phyloP scores from a whole-genome alignment of 2,797 vertebrate species.

The Bovichtus diacanthus region DNA sequence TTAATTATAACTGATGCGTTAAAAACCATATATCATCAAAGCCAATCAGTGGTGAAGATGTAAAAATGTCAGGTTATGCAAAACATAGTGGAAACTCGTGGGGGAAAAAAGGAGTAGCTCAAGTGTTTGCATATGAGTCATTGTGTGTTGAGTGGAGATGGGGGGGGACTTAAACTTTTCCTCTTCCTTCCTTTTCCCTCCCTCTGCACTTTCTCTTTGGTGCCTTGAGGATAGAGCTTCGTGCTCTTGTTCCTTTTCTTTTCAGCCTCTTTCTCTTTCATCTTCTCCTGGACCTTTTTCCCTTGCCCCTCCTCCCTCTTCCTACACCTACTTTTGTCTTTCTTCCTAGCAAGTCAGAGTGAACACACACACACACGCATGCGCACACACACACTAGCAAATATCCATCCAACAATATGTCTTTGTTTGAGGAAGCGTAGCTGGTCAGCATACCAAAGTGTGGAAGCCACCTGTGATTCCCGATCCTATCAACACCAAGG shows the following conservation, averaged over 20 bases:
- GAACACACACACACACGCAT: constrained; percentile 7
- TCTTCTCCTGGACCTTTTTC: constrained; percentile 53
- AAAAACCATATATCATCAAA: constrained; percentile 31
- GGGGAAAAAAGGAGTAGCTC: neutral
- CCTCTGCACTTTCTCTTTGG: constrained; percentile 54
- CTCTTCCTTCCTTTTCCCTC: constrained; percentile 50
- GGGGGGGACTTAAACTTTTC: constrained; percentile 35
- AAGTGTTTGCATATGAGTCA: constrained; percentile 35
- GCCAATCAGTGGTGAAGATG: constrained; percentile 8
- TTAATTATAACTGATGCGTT: constrained; percentile 35
- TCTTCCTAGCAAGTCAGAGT: constrained; percentile 22
- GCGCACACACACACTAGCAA: constrained; percentile 21
- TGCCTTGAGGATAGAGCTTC: constrained; percentile 57
- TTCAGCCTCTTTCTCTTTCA: constrained; percentile 55
- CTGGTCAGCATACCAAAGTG: constrained; percentile 38
- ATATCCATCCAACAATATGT: constrained; percentile 46
- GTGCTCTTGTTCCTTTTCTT: constrained; percentile 47
- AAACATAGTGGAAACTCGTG: neutral
- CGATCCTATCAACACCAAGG: constrained; percentile 17
- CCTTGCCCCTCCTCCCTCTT: constrained; percentile 37
- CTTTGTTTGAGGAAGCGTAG: constrained; percentile 50
- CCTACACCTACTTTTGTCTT: constrained; percentile 24
- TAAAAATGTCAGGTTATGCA: constrained; percentile 35
- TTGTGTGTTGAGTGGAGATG: neutral
- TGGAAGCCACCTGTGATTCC: constrained; percentile 38